These are phyloP conservation scores for Vireo altiloquus DNA, from an alignment of 2,113 vertebrate genomes.

Conservation along the genomic window DNA sequence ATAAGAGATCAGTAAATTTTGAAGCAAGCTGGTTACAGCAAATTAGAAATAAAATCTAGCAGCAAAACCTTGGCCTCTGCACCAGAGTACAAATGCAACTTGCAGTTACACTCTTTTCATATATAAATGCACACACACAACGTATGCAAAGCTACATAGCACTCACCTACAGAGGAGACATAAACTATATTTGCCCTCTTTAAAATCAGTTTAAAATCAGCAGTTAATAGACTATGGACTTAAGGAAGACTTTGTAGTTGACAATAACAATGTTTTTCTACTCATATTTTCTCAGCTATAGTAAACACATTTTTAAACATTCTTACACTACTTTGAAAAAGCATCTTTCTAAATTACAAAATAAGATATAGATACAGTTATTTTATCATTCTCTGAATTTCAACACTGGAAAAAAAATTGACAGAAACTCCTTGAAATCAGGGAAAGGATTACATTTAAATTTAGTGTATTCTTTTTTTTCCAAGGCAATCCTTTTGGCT, in stretches of 20 bases:
- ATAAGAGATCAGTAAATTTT: neutral
- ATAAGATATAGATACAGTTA: neutral
- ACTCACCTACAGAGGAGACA: neutral
- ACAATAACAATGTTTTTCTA: neutral
- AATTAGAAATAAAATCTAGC: neutral
- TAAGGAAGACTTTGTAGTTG: neutral
- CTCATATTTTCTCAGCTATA: neutral
- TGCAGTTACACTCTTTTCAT: neutral
- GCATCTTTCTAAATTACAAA: neutral
- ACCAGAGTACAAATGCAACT: neutral
- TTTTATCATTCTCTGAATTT: neutral
- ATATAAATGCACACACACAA: accelerated
- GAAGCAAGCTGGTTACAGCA: neutral
- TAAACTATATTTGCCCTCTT: neutral
- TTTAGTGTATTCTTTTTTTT: neutral
- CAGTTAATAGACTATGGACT: neutral
- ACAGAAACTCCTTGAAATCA: neutral
- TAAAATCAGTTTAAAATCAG: neutral
- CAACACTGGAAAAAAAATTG: accelerated
- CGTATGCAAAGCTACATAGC: neutral
- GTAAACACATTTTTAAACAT: neutral
- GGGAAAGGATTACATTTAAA: neutral
- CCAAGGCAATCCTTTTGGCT: neutral
- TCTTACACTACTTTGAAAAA: neutral
- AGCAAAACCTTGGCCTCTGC: neutral